These are phyloP conservation scores for Hafferia zeledoni DNA, from an alignment of 2,797 vertebrate species.

Conservation along the genomic window DNA sequence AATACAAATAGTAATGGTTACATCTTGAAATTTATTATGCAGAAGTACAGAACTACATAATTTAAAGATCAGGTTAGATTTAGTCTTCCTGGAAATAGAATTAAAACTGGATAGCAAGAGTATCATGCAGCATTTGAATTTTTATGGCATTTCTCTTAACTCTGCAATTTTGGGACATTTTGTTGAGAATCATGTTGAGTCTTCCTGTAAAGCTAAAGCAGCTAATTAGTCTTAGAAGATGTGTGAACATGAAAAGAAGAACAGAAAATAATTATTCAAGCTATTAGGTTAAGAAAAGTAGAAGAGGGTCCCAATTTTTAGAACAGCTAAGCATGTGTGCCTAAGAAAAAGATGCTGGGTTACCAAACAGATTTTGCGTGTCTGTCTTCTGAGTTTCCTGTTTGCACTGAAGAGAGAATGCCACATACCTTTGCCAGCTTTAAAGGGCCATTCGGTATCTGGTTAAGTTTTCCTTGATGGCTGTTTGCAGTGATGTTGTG, in stretches of 20 bases:
- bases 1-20: background rate
- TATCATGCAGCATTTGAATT: background rate
- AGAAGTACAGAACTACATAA: background rate
- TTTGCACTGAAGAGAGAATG: background rate
- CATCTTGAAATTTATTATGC: background rate
- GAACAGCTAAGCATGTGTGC: background rate
- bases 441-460: background rate
- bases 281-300: background rate
- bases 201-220: background rate
- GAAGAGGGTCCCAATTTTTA: background rate
- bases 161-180: background rate
- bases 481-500: background rate
- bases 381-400: background rate
- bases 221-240: background rate
- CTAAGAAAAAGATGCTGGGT: background rate
- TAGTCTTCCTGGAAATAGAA: background rate
- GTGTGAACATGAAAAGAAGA: background rate
- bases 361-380: background rate
- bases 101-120: background rate
- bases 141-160: background rate
- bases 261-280: background rate
- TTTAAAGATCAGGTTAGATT: background rate
- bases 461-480: background rate
- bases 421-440: background rate
- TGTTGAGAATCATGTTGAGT: background rate